A percentile compares a stretch with the other conserved stretches of the same genome.
These are phyloP conservation scores for Nesometra sesokonis DNA, from an alignment of 35 echinoderm and acorn worm genomes.

Conservation along the genomic window DNA sequence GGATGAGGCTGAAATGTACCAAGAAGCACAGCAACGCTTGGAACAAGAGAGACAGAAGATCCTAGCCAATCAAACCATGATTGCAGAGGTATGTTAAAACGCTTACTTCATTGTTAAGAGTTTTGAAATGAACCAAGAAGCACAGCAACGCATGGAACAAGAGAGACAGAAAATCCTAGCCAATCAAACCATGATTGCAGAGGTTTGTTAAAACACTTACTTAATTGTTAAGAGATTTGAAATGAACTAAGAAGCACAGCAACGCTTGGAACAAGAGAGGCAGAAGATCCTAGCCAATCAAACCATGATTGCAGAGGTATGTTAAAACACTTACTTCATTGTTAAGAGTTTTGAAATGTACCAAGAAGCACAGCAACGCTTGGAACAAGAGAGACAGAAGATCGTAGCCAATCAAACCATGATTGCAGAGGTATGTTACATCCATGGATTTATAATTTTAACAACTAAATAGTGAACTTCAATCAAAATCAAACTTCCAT, in stretches of 20 bases:
- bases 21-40: slow-evolving; percentile 63
- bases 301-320: slow-evolving; percentile 36
- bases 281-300: slow-evolving; percentile 78
- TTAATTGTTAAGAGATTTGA: too few relatives aligned
- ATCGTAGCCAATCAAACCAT: slow-evolving; percentile 87
- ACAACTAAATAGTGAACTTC: too few relatives aligned
- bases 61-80: slow-evolving; percentile 82
- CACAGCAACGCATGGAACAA: slow-evolving; percentile 61
- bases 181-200: slow-evolving; percentile 65
- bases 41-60: slow-evolving; percentile 81
- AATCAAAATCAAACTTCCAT: too few relatives aligned
- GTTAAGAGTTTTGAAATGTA: too few relatives aligned
- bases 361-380: slow-evolving; percentile 61
- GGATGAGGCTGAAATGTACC: slow-evolving; percentile 88
- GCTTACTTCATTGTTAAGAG: too few relatives aligned
- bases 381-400: slow-evolving; percentile 74
- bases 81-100: slow-evolving; percentile 54
- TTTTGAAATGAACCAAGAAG: slow-evolving; percentile 82
- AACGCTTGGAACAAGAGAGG: slow-evolving; percentile 70
- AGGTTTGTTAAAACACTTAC: too few relatives aligned
- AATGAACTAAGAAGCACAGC: slow-evolving; percentile 76
- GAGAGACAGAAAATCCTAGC: slow-evolving; percentile 79
- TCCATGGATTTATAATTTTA: too few relatives aligned
- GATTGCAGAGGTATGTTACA: background rate
- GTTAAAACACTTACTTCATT: too few relatives aligned